Evolutionary conservation across 2,797 vertebrate species (phyloP).

Genomic region (Strix occidentalis): DNA sequence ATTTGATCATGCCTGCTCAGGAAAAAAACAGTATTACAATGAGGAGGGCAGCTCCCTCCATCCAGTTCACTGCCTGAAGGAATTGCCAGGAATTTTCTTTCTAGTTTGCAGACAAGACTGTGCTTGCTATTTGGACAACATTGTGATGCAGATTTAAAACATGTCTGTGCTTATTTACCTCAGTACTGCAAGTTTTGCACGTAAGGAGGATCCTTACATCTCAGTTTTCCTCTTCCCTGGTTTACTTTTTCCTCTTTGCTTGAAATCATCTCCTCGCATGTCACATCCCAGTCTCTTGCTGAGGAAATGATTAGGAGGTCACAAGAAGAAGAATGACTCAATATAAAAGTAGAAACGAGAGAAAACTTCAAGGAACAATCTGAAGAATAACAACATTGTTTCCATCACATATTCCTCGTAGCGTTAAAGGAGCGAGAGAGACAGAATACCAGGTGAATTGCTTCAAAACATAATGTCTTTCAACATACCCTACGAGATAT

Average conservation of each 20-base stretch:
- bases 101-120: not conserved
- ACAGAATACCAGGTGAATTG: not conserved
- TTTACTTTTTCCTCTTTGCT: not conserved
- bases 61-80: not conserved
- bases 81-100: not conserved
- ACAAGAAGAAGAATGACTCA: not conserved
- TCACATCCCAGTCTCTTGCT: not conserved
- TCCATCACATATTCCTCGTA: not conserved
- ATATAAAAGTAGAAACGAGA: not conserved
- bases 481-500: slow-evolving; percentile 11
- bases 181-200: not conserved
- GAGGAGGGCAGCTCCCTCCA: not conserved
- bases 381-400: not conserved
- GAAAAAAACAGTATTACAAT: not conserved
- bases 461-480: slow-evolving; percentile 11
- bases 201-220: not conserved
- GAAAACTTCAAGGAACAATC: not conserved
- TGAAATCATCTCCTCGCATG: not conserved
- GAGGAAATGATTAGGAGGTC: not conserved
- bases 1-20: not conserved
- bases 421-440: not conserved
- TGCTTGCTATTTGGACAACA: not conserved
- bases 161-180: not conserved
- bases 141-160: not conserved
- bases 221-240: not conserved